Percentiles rank a stretch among this genome's conserved stretches.
Conservation (phyloP, 2,113 vertebrate species). For the Narcine bancroftii region DNA sequence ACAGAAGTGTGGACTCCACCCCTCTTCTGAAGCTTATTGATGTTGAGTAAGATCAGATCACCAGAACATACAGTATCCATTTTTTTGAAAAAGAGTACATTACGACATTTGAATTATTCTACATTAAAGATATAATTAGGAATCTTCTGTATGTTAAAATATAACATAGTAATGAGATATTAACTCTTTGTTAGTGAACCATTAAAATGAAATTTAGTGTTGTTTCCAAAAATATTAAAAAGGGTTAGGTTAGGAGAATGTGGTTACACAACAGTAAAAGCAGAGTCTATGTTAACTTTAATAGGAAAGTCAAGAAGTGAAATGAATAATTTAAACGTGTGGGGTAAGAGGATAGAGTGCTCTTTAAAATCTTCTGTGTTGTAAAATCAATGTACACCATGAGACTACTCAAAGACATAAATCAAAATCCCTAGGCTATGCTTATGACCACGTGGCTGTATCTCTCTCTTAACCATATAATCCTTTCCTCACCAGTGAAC, state of each 20-base stretch:
- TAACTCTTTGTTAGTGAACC: background rate
- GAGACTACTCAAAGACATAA: background rate
- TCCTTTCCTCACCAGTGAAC: background rate
- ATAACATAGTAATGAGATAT: background rate
- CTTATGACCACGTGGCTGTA: background rate
- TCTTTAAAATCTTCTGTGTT: background rate
- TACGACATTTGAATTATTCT: background rate
- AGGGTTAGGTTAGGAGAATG: background rate
- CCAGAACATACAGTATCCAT: background rate
- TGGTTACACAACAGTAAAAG: background rate
- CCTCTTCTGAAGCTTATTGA: too few species aligned
- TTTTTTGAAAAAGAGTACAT: background rate
- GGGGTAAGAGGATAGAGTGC: background rate
- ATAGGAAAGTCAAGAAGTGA: background rate
- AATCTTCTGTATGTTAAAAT: background rate
- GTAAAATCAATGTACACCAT: background rate
- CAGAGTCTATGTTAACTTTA: background rate
- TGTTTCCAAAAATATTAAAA: background rate
- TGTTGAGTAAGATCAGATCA: background rate
- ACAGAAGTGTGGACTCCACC: too few species aligned
- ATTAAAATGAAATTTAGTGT: too few species aligned
- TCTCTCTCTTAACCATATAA: slow-evolving; percentile 1
- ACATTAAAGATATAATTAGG: background rate
- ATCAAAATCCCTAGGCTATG: background rate
- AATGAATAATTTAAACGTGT: background rate